Base-by-base conservation (phyloP, 2,797 vertebrate species). In the Holocentrus rufus region DNA sequence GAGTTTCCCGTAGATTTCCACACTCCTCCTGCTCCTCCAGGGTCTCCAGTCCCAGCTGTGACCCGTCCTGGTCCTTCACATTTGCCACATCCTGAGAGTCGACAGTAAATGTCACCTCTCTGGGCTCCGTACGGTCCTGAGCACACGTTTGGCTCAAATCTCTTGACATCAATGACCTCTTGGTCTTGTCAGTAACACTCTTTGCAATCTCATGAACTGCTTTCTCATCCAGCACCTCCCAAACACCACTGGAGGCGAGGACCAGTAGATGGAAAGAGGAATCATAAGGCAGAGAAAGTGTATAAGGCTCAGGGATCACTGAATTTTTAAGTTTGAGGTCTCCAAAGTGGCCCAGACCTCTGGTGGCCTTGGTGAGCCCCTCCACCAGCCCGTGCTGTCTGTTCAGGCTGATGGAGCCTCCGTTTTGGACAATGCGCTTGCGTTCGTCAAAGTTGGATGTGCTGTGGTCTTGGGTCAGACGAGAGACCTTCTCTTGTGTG, bases 241-340 rank as follows among this genome's bases (percentile, higher is more conserved):
- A 94, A 54, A 92, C 87, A 31, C 89, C 87, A 0, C 86, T 84
- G 18, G 92, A 93, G 73, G 90, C 88, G 71, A 92, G 77, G 81
- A 94, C 81, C 62, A 93, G 84, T 66, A 94, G 87, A 77, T 91
- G 85, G 30, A 90, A 86, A 8, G 89, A 87, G 2, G 85, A 73
- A 46, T 87, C 84, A 0, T 84, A 82, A 59, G 83, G 86, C 18
- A 92, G 59, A 63, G 92, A 90, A 6, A 89, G 4, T 0, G 79
- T 90, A 34, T 83, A 64, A 57, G 83, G 89, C 79, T 72, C 87
- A 25, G 90, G 87, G 70, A 90, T 93, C 60, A 93, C 31, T 13
- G 63, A 82, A 60, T 58, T 83, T 77, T 91, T 94, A 59, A 93
- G 62, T 54, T 59, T 67, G 8, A 25, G 31, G 47, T 92, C 80